Evolutionary conservation across 2,797 vertebrate species (phyloP).

Genomic region (Sebastes nivosus): DNA sequence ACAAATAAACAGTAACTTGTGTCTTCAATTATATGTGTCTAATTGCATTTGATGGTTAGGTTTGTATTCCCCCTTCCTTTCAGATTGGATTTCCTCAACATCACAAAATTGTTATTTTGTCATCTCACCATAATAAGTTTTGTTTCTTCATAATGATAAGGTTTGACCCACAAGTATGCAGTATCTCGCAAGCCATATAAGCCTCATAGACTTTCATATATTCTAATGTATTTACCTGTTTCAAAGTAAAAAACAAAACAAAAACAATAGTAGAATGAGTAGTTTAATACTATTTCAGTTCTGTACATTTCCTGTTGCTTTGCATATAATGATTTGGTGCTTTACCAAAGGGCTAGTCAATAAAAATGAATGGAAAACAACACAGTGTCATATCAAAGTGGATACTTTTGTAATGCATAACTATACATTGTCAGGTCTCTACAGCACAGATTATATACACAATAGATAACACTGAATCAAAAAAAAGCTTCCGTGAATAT

Average conservation of each 20-base stretch:
- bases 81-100: background rate
- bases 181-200: background rate
- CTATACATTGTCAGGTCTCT: slow-evolving; percentile 6
- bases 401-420: slow-evolving; percentile 40
- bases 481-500: background rate
- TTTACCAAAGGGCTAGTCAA: background rate
- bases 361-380: slow-evolving; percentile 2
- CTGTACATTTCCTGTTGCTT: background rate
- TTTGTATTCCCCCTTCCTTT: background rate
- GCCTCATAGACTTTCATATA: background rate
- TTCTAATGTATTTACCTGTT: background rate
- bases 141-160: background rate
- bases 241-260: background rate
- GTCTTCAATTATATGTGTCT: background rate
- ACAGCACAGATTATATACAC: slow-evolving; percentile 30
- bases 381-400: slow-evolving; percentile 30
- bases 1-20: background rate
- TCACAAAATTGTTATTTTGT: background rate
- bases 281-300: background rate
- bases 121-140: background rate
- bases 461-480: background rate
- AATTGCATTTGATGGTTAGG: background rate
- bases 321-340: background rate
- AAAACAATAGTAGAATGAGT: background rate
- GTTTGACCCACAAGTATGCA: background rate